Evolutionary conservation across 64 coral and sea anemone species (phyloP).

Genomic region (Orbicella faveolata): DNA sequence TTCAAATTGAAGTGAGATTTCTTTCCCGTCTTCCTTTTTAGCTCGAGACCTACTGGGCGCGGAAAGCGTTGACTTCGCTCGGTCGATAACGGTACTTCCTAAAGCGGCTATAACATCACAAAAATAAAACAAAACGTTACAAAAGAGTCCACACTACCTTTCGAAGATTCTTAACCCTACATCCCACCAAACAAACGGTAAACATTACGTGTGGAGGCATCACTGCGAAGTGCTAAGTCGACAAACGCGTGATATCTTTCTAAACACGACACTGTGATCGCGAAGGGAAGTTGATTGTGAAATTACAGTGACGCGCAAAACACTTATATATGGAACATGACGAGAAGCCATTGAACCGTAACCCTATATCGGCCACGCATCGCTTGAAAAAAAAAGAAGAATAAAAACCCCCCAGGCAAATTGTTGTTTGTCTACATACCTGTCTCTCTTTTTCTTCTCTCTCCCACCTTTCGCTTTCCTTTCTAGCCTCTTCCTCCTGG

Average conservation of each 20-base stretch:
- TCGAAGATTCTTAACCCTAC: background rate
- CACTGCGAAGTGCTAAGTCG: background rate
- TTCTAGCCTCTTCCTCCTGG: conserved; percentile 62
- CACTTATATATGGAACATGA: background rate
- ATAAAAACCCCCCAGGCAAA: background rate
- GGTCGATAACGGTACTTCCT: too few relatives aligned
- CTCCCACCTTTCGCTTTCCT: conserved; percentile 56
- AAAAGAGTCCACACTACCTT: background rate
- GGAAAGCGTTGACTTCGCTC: too few relatives aligned
- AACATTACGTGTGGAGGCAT: conserved; percentile 31
- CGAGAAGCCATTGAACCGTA: background rate
- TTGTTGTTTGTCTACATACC: background rate
- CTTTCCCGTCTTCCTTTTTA: too few relatives aligned
- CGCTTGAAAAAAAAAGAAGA: background rate
- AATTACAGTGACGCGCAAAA: background rate
- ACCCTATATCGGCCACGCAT: background rate
- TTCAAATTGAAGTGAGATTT: too few relatives aligned
- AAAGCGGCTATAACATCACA: background rate
- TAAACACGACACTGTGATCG: background rate
- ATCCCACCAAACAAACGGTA: conserved; percentile 58
- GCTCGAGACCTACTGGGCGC: too few relatives aligned
- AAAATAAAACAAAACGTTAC: background rate
- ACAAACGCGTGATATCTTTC: background rate
- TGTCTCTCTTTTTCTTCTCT: conserved; percentile 57
- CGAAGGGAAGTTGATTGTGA: background rate